phyloP scores from a whole-genome alignment of 2,113 vertebrate species.

The Corydoras maculifer region DNA sequence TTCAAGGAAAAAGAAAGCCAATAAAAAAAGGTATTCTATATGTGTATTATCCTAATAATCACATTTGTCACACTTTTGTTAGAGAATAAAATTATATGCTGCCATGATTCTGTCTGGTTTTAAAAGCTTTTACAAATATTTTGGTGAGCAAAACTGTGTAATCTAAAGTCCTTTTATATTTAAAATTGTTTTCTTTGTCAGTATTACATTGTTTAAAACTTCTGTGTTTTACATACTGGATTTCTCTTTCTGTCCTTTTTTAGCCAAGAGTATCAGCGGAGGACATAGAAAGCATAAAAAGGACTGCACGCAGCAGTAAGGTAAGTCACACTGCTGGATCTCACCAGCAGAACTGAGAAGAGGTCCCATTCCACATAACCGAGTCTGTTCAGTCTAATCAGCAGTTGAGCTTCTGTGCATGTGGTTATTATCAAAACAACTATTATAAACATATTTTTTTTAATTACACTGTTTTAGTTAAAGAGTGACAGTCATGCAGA shows the following conservation, averaged over 20 bases:
- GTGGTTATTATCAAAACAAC: not conserved
- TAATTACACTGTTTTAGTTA: not conserved
- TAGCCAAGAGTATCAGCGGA: conserved; percentile 78
- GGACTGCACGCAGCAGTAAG: conserved; percentile 88
- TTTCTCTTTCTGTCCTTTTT: conserved; percentile 70
- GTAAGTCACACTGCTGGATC: conserved; percentile 72
- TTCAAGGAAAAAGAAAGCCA: conserved; percentile 64
- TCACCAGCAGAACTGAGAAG: conserved; percentile 46
- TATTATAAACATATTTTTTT: not conserved
- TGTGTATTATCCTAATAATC: conserved; percentile 53
- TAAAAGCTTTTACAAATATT: conserved; percentile 39
- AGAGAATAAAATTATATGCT: not conserved
- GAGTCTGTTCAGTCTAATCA: conserved; percentile 52
- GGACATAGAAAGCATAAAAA: conserved; percentile 79
- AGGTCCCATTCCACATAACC: conserved; percentile 36
- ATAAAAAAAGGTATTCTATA: conserved; percentile 62
- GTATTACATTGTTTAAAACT: not conserved
- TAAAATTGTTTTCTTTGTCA: not conserved
- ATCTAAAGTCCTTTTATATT: not conserved
- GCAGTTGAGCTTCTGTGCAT: conserved; percentile 44
- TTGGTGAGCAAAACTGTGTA: conserved; percentile 6
- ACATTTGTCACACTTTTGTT: conserved; percentile 5
- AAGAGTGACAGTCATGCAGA: too few species aligned
- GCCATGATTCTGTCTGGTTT: conserved; percentile 33
- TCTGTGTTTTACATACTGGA: not conserved